Percentiles rank a stretch among this genome's conserved stretches.
These are phyloP conservation scores for Grammomys surdaster DNA, from an alignment of 2,113 vertebrate species.

Conservation along the genomic window DNA sequence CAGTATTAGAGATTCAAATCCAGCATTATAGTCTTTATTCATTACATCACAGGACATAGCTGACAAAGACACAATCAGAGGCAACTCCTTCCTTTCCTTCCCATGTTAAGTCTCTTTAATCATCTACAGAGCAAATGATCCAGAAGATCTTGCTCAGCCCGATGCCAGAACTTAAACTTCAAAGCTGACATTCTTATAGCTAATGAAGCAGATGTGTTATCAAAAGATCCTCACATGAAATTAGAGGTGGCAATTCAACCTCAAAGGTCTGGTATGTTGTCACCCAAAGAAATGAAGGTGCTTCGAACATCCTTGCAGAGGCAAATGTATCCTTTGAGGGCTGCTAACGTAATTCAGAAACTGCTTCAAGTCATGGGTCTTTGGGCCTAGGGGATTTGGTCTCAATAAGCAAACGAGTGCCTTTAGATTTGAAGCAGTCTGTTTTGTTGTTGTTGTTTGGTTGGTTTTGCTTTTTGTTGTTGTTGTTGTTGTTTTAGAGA, in stretches of 20 bases:
- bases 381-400: neutral
- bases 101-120: neutral
- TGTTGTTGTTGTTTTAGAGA: neutral
- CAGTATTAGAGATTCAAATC: neutral
- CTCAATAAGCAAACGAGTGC: neutral
- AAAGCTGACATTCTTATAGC: neutral
- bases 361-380: neutral
- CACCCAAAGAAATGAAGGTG: neutral
- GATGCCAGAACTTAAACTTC: slow-evolving; percentile 4
- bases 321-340: neutral
- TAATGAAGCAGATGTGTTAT: slow-evolving; percentile 31
- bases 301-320: neutral
- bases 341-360: neutral
- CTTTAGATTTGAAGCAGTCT: neutral
- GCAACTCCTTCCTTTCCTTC: neutral
- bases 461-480: neutral
- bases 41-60: neutral
- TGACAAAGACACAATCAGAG: neutral
- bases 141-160: slow-evolving; percentile 7
- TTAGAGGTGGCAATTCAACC: neutral
- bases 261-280: neutral
- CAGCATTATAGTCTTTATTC: neutral
- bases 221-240: slow-evolving; percentile 1
- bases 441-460: neutral
- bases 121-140: neutral